These are phyloP conservation scores for Drosophila longiperda DNA, from an alignment of 2,888 invertebrate genomes.

Conservation along the genomic window DNA sequence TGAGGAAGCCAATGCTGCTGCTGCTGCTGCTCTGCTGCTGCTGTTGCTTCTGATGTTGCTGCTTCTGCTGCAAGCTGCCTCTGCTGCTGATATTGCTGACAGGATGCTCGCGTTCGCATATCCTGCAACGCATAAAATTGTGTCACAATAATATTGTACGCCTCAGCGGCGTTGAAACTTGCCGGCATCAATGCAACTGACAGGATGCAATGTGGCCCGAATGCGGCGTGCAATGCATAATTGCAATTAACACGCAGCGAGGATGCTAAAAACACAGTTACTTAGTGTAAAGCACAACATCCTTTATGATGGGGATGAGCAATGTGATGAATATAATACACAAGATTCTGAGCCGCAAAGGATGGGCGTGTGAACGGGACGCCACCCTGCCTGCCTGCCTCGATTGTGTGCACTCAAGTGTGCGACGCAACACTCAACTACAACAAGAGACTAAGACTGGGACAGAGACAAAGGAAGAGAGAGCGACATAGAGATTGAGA, in stretches of 20 bases:
- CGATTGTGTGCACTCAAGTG: conserved; percentile 75
- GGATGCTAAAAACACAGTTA: conserved; percentile 64
- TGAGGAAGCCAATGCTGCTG: conserved; percentile 57
- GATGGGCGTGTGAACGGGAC: conserved; percentile 43
- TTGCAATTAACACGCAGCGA: conserved; percentile 73
- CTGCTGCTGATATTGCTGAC: conserved; percentile 9
- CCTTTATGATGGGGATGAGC: conserved; percentile 43
- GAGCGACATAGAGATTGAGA: neutral
- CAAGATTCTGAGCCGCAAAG: neutral
- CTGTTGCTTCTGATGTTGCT: conserved; percentile 23
- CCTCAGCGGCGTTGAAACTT: conserved; percentile 58
- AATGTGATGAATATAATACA: conserved; percentile 21
- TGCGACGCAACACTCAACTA: conserved; percentile 61
- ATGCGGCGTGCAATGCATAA: conserved; percentile 69
- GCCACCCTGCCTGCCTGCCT: conserved; percentile 1
- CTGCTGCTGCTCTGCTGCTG: neutral
- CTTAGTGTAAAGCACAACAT: conserved; percentile 64
- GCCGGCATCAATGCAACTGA: conserved; percentile 68
- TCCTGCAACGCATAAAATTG: conserved; percentile 79
- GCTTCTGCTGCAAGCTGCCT: conserved; percentile 6
- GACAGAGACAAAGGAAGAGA: conserved; percentile 1
- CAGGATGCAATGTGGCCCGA: conserved; percentile 62
- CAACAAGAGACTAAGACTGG: neutral
- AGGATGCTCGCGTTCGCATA: conserved; percentile 48
- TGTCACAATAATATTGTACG: conserved; percentile 83